Percentiles rank a stretch among this genome's conserved stretches.
Evolutionary conservation across 1,140 invertebrate genomes (phyloP).

Genomic region (Drosophila sp.): DNA sequence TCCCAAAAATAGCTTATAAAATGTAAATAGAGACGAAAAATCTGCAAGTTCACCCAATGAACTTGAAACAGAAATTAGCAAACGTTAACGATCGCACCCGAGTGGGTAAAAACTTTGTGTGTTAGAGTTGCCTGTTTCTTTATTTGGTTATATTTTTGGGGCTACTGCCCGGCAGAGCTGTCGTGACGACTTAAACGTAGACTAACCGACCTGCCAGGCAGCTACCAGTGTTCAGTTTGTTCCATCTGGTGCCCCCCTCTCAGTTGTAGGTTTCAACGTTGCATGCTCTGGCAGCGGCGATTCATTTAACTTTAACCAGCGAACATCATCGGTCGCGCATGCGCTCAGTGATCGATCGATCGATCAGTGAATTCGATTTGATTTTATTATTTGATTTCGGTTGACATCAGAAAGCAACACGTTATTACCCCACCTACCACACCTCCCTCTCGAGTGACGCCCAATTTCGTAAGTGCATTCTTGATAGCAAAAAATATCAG

Average conservation of each 20-base stretch:
- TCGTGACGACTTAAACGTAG: conserved; percentile 63
- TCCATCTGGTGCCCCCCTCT: not conserved
- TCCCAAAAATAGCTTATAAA: conserved; percentile 56
- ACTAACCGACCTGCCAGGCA: conserved; percentile 47
- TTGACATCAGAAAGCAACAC: conserved; percentile 6
- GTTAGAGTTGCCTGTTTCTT: conserved; percentile 14
- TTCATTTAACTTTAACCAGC: conserved; percentile 63
- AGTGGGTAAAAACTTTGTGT: conserved; percentile 3
- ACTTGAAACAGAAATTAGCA: conserved; percentile 61
- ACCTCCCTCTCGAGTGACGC: conserved; percentile 5
- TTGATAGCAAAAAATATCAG: conserved; percentile 16
- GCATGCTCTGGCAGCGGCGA: conserved; percentile 50
- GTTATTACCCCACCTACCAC: not conserved
- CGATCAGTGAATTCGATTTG: conserved; percentile 22
- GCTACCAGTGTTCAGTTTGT: conserved; percentile 58
- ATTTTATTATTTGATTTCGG: conserved; percentile 16
- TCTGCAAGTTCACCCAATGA: conserved; percentile 73
- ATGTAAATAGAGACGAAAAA: conserved; percentile 47
- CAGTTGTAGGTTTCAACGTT: conserved; percentile 59
- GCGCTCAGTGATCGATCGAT: conserved; percentile 39
- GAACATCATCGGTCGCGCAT: conserved; percentile 72
- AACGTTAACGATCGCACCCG: conserved; percentile 14
- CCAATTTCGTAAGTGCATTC: conserved; percentile 69
- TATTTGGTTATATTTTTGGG: conserved; percentile 22
- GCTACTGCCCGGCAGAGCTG: conserved; percentile 6